Percentiles rank a stretch among this genome's conserved stretches.
Evolutionary conservation across 2,888 invertebrate genomes (phyloP).

Genomic region (Salpingus planirostris): DNA sequence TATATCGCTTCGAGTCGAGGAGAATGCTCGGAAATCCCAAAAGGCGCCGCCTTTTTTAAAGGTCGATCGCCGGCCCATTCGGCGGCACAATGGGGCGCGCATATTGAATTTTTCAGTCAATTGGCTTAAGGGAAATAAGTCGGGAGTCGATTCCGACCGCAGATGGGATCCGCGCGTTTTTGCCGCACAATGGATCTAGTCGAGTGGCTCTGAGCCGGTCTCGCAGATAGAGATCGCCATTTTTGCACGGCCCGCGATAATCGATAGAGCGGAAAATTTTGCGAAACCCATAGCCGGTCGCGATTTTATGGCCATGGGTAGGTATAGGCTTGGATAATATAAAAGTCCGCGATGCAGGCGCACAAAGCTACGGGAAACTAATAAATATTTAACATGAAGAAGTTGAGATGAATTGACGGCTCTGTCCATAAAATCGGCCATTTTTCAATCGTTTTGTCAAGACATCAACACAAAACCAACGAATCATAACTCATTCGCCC

Average conservation of each 20-base stretch:
- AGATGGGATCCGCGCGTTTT: no score
- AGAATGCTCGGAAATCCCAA: constrained; percentile 18
- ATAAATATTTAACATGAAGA: constrained; percentile 14
- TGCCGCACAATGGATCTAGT: no score
- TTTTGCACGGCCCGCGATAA: no score
- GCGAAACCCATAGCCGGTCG: no score
- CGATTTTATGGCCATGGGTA: no score
- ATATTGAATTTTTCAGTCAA: constrained; percentile 17
- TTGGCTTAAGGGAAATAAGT: constrained; percentile 10
- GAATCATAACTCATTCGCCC: constrained; percentile 27
- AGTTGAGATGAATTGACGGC: constrained; percentile 14
- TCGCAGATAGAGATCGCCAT: no score
- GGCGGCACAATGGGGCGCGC: constrained; percentile 1
- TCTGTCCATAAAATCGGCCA: constrained; percentile 26
- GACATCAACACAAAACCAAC: constrained; percentile 27
- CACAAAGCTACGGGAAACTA: constrained; percentile 9
- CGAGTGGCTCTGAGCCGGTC: no score
- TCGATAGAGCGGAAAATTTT: constrained; percentile 3
- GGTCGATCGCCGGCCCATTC: no score
- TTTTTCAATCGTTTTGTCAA: constrained; percentile 30
- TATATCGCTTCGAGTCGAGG: constrained; percentile 34
- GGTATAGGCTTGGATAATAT: no score
- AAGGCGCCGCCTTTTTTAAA: constrained; percentile 24
- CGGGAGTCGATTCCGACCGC: constrained; percentile 1
- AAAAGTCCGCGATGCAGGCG: background rate